A percentile compares a stretch with the other conserved stretches of the same genome.
phyloP scores from a whole-genome alignment of 2,888 invertebrate species.

The Tiliacea citrago region DNA sequence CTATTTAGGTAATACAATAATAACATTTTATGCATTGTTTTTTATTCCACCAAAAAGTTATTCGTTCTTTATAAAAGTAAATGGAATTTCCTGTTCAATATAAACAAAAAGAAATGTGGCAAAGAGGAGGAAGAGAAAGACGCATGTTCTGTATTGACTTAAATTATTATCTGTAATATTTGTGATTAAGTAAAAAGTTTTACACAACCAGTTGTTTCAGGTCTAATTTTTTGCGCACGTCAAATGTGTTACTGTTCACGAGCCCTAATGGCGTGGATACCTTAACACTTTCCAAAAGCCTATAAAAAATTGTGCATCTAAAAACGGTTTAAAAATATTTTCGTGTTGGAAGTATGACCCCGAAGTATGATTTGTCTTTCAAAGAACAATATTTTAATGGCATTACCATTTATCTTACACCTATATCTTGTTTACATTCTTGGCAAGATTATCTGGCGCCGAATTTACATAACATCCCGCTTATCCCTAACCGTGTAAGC shows the following conservation, averaged over 20 bases:
- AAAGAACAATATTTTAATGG: slow-evolving; percentile 31
- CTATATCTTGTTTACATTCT: slow-evolving; percentile 55
- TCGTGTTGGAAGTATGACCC: neutral
- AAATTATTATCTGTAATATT: slow-evolving; percentile 10
- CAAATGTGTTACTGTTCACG: neutral
- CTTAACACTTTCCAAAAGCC: neutral
- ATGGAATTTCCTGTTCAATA: neutral
- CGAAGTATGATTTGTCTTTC: slow-evolving; percentile 15
- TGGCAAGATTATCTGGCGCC: slow-evolving; percentile 59
- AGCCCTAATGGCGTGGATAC: neutral
- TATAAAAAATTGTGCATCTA: neutral
- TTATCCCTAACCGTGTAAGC: slow-evolving; percentile 43
- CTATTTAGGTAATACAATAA: neutral
- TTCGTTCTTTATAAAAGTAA: too few species aligned
- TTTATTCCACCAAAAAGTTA: neutral
- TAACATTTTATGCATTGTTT: neutral
- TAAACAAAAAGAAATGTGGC: neutral
- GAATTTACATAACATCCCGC: slow-evolving; percentile 46
- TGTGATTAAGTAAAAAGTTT: neutral
- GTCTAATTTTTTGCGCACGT: neutral
- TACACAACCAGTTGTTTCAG: neutral
- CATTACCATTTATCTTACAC: slow-evolving; percentile 40
- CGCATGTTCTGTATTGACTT: neutral
- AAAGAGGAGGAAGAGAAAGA: neutral
- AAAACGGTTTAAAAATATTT: neutral